Evolutionary conservation across 2,888 invertebrate genomes (phyloP), one percentile per base, ranked within the genome.

Genomic region (Pediacus dermestoides): DNA sequence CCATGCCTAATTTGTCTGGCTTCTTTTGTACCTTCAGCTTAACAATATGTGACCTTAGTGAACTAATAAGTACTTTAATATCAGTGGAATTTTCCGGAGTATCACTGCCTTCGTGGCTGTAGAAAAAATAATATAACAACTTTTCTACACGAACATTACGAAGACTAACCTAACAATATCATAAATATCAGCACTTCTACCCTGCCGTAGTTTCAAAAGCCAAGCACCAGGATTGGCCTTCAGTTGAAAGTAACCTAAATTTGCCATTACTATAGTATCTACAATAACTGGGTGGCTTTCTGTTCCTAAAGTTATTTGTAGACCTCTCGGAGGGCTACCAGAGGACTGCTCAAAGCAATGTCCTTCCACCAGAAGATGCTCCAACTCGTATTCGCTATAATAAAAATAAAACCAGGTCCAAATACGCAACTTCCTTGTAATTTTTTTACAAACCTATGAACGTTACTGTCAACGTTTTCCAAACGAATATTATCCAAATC

Each of bases 231-330:
- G 97, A 67, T 90, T 93, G 0, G 97, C 97, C 72, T 97, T 97
- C 16, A 99, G 73, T 72, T 94, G 93, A 75, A 99, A 97, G 71
- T 99, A 99, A 8, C 99, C 99, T 53, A 99, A 76, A 72, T 99
- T 99, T 3, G 97, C 97, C 99, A 99, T 99, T n/a, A 99, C 97
- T 54, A 97, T 97, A 10, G 99, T 99, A 70, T 99, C 99, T 53
- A 90, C 87, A 50, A 82, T 76, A 3, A 84, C 80, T 0, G 88
- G 84, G 40, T 79, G 73, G n/a, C 75, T 76, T 44, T 85, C 80
- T 0, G 91, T 88, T 27, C 95, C 95, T 31, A 99, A 73, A 2
- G 89, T 88, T 42, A 99, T 86, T 72, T 99, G 99, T n/a, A 99
- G 74, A 1, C 99, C 99, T 48, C 97, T 77, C 0, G 99, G 97